Percentiles rank a stretch among this genome's conserved stretches.
These are phyloP conservation scores for Propithecus deckenii DNA, from an alignment of 2,797 vertebrate genomes.

Conservation along the genomic window DNA sequence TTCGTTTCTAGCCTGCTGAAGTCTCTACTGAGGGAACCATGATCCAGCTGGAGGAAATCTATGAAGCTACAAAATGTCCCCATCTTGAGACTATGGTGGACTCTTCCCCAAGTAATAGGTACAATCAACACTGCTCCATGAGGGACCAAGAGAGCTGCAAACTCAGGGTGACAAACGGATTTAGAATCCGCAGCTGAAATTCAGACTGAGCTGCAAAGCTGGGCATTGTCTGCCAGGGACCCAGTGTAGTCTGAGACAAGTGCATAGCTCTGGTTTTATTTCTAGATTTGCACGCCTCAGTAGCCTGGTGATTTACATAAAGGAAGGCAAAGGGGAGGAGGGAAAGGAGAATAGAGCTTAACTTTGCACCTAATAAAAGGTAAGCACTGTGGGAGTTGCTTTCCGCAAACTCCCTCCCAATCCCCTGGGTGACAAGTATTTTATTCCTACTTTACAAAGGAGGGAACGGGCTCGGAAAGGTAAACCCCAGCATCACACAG, in stretches of 20 bases:
- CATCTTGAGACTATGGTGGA: background rate
- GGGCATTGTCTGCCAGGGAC: background rate
- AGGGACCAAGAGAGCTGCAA: background rate
- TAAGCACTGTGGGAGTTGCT: background rate
- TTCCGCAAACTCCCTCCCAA: background rate
- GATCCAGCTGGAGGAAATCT: background rate
- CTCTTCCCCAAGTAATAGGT: background rate
- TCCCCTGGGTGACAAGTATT: background rate
- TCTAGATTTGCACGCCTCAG: background rate
- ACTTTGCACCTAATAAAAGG: background rate
- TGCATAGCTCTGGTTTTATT: background rate
- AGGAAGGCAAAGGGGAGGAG: background rate
- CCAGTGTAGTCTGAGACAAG: background rate
- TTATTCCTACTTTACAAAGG: background rate
- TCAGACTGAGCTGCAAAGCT: background rate
- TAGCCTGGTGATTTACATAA: background rate
- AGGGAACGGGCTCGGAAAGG: background rate
- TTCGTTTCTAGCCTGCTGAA: background rate
- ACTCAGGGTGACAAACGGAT: background rate
- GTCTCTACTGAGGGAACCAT: background rate
- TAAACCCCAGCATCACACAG: background rate
- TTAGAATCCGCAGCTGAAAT: background rate
- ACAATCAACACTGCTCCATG: accelerated
- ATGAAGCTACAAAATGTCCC: background rate
- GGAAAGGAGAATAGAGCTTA: background rate